phyloP scores from a whole-genome alignment of 2,113 vertebrate genomes.

The Callopanchax toddi region DNA sequence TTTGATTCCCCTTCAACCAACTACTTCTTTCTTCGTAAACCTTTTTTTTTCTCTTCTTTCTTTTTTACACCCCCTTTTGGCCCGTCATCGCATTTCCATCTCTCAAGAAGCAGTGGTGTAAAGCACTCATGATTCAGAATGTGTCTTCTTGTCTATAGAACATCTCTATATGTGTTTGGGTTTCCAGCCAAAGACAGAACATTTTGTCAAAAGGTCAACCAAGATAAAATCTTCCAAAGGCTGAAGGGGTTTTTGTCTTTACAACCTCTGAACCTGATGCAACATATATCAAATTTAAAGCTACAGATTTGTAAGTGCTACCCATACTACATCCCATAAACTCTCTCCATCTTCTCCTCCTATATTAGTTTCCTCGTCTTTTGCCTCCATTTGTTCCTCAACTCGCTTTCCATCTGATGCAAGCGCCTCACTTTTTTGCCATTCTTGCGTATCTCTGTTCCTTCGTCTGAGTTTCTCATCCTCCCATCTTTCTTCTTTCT shows the following conservation, averaged over 20 bases:
- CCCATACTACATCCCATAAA: constrained; percentile 9
- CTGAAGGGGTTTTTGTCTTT: constrained; percentile 8
- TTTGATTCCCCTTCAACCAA: constrained; percentile 66
- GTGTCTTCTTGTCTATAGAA: constrained; percentile 40
- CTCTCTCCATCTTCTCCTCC: constrained; percentile 9
- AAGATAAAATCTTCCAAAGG: constrained; percentile 19
- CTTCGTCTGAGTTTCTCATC: constrained; percentile 25
- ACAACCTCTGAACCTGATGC: constrained; percentile 4
- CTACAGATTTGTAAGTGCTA: constrained; percentile 20
- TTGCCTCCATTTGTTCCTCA: constrained; percentile 17
- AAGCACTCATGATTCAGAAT: constrained; percentile 47
- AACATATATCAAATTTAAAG: constrained; percentile 5
- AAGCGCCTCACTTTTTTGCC: constrained; percentile 43
- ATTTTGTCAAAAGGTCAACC: constrained; percentile 56
- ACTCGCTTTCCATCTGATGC: constrained; percentile 26
- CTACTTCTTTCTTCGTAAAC: constrained; percentile 34
- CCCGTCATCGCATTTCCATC: constrained; percentile 43
- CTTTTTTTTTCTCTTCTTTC: too few species aligned
- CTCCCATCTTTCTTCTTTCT: constrained; percentile 39
- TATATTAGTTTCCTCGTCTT: not conserved
- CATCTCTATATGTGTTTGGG: constrained; percentile 55
- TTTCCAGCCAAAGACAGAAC: constrained; percentile 53
- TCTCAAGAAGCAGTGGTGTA: constrained; percentile 39
- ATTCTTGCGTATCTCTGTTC: constrained; percentile 39
- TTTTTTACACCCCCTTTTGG: constrained; percentile 15